These are phyloP conservation scores for Scelioninae gen. 1 DNA, from an alignment of 2,888 invertebrate species.

Conservation along the genomic window DNA sequence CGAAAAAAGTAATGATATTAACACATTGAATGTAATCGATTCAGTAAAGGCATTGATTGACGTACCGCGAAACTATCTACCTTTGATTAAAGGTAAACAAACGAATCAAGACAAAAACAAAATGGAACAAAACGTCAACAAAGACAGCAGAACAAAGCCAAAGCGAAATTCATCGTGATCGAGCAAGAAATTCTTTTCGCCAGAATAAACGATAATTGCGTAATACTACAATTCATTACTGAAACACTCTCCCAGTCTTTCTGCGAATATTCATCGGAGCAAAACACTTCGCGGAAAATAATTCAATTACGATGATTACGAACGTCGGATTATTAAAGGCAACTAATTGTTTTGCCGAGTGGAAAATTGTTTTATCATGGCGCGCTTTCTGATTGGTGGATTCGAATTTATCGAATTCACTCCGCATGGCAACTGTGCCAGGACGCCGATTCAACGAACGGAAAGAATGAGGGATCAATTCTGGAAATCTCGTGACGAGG, in stretches of 20 bases:
- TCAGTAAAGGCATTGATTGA: too few species aligned
- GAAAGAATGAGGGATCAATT: slow-evolving; percentile 52
- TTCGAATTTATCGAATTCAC: slow-evolving; percentile 39
- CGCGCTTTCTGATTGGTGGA: slow-evolving; percentile 29
- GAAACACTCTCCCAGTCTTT: slow-evolving; percentile 36
- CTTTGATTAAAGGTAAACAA: too few species aligned
- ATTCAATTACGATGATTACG: slow-evolving; percentile 52
- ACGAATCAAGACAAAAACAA: too few species aligned
- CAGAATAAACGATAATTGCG: slow-evolving; percentile 29
- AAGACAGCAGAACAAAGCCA: background rate
- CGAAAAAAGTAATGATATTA: too few species aligned
- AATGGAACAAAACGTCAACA: background rate
- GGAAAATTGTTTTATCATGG: too few species aligned
- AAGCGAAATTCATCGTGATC: background rate
- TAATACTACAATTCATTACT: slow-evolving; percentile 53
- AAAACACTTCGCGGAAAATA: slow-evolving; percentile 58
- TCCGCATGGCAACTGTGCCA: slow-evolving; percentile 47
- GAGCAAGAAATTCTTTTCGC: slow-evolving; percentile 15
- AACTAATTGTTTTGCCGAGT: too few species aligned
- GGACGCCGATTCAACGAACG: slow-evolving; percentile 35
- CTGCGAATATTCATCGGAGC: slow-evolving; percentile 56
- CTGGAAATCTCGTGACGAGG: slow-evolving; percentile 59
- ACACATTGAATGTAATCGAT: too few species aligned
- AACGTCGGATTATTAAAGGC: too few species aligned
- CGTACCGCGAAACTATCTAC: too few species aligned